Evolutionary conservation across 2,888 invertebrate species (phyloP).

Genomic region (Polia nebulosa): DNA sequence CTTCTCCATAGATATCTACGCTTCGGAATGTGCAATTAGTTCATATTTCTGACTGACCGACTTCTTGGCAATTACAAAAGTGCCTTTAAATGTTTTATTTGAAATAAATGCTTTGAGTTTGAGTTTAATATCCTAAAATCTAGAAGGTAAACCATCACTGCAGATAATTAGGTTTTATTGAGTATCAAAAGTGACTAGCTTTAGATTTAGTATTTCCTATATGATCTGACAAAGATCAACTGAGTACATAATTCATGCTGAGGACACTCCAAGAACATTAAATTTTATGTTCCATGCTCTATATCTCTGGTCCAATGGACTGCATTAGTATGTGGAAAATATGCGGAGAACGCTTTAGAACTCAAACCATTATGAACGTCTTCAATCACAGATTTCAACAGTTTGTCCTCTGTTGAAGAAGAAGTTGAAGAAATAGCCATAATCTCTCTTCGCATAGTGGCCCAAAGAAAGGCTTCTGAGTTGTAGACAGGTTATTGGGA

Average conservation of each 20-base stretch:
- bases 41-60: too few species aligned
- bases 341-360: constrained; percentile 9
- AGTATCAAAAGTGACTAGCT: not conserved
- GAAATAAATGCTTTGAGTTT: too few species aligned
- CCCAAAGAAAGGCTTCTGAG: not conserved
- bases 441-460: not conserved
- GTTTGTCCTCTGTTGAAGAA: not conserved
- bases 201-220: not conserved
- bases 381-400: not conserved
- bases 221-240: constrained; percentile 14
- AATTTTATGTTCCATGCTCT: constrained; percentile 54
- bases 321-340: constrained; percentile 36
- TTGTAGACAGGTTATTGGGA: not conserved
- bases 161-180: too few species aligned
- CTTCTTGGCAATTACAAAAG: too few species aligned
- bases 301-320: constrained; percentile 25
- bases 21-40: too few species aligned
- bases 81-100: too few species aligned
- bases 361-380: not conserved
- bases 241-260: constrained; percentile 18
- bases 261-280: constrained; percentile 37
- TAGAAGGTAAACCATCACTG: not conserved
- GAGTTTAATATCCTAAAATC: too few species aligned
- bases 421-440: not conserved
- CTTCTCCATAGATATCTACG: too few species aligned